These are phyloP conservation scores for Notolepis coatsorum DNA, from an alignment of 2,797 vertebrate species.

Conservation along the genomic window DNA sequence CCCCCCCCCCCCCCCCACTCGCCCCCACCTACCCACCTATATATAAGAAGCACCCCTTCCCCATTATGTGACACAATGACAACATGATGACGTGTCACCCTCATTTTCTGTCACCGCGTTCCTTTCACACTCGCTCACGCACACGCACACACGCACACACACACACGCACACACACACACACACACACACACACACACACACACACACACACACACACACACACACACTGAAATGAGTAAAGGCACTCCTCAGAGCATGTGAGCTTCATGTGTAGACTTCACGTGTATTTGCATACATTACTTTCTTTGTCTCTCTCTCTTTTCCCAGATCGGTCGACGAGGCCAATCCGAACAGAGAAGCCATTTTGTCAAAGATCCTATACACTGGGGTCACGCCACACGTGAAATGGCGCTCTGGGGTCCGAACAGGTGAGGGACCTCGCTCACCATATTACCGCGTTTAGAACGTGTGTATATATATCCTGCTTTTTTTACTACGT, in stretches of 20 bases:
- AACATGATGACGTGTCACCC: constrained; percentile 47
- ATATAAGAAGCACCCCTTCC: constrained; percentile 8
- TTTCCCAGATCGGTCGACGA: constrained; percentile 38
- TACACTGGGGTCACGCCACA: neutral
- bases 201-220: no score
- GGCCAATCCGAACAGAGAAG: constrained; percentile 12
- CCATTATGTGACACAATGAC: constrained; percentile 50
- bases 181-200: no score
- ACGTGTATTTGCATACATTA: constrained; percentile 59
- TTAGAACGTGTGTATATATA: neutral
- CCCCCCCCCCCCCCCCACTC: constrained; percentile 17
- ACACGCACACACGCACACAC: no score
- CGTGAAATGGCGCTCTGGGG: constrained; percentile 6
- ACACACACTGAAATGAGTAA: no score
- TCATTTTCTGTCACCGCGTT: constrained; percentile 24
- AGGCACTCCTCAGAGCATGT: constrained; percentile 31
- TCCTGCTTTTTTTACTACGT: neutral
- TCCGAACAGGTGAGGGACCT: constrained; percentile 58
- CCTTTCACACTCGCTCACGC: neutral
- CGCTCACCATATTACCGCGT: neutral
- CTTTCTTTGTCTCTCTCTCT: constrained; percentile 34
- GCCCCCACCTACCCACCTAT: constrained; percentile 1
- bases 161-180: no score
- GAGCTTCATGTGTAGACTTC: constrained; percentile 37
- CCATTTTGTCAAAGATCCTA: neutral